phyloP scores from a whole-genome alignment of 2,797 vertebrate species.

The Hippocampus kuda region DNA sequence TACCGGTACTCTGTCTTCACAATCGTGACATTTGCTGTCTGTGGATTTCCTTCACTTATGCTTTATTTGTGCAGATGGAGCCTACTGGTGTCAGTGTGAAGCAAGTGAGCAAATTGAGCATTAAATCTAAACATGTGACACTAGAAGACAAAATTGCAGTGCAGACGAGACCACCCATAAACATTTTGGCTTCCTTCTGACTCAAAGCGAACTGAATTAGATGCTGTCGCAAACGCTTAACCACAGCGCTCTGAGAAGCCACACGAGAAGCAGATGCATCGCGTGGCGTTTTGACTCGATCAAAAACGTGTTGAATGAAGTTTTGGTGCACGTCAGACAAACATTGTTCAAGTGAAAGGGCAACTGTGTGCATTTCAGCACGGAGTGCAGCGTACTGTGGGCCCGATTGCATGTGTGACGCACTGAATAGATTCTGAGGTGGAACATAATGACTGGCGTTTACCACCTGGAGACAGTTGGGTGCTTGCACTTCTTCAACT shows the following conservation, averaged over 20 bases:
- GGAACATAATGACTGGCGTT: too few relatives aligned
- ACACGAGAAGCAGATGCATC: constrained; percentile 37
- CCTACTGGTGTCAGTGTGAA: constrained; percentile 19
- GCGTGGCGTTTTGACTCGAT: constrained; percentile 37
- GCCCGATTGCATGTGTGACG: neutral
- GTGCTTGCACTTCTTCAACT: neutral
- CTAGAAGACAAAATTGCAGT: constrained; percentile 52
- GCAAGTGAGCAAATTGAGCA: constrained; percentile 50
- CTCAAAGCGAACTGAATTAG: constrained; percentile 53
- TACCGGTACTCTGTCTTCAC: constrained; percentile 9
- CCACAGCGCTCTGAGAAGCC: constrained; percentile 41
- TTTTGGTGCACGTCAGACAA: neutral
- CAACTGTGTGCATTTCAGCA: neutral
- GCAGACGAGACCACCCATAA: constrained; percentile 49
- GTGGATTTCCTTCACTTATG: constrained; percentile 33
- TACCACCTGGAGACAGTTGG: neutral
- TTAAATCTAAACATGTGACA: constrained; percentile 60
- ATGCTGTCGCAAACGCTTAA: constrained; percentile 30
- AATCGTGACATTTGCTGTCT: constrained; percentile 25
- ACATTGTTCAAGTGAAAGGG: neutral
- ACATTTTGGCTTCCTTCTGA: constrained; percentile 40
- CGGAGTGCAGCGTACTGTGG: neutral
- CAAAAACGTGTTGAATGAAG: constrained; percentile 5
- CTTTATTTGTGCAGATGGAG: constrained; percentile 29
- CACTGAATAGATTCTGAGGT: neutral